Evolutionary conservation across 1,140 invertebrate species (phyloP), one percentile per base, ranked within the genome.

Genomic region (Leptinotarsa defecta): DNA sequence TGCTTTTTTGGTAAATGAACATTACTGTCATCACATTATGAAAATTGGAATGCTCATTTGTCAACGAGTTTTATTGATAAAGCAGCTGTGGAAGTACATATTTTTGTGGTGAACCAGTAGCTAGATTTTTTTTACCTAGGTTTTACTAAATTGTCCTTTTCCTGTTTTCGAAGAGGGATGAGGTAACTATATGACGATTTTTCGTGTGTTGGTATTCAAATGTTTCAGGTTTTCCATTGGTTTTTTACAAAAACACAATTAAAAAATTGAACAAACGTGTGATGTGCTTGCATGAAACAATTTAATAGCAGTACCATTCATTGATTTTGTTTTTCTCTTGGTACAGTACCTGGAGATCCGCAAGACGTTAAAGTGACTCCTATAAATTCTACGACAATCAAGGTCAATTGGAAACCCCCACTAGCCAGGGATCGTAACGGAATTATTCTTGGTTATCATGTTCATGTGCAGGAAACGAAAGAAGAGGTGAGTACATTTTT

Each of bases 401-500:
- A 92, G 82, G 96, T 98, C 11, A 90, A 92, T 67, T 99, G 97
- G 97, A 93, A 94, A 83, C 93, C 95, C 1, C 97, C 97, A 0
- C 89, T 90, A 70, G 91, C 94, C 76, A 95, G 95, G 82, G 95
- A 98, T 79, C 92, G 94, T 75, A 97, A 98, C 86, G 97, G 97
- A n/a, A 93, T 98, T 69, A 98, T 99, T 79, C 90, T 96, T 48
- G 97, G 96, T 3, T 99, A 98, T 86, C 96, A 98, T 83, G 94
- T 99, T 69, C 95, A 98, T 84, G 93, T 97, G 3, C 95, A 97
- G 86, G 97, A 98, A 90, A 90, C 95, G 13, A 91, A 93, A 82
- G 92, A 95, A 83, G 92, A 95, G 89, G 94, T 95, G 83, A 43
- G 63, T 75, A n/a, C 13, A 22, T 52, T 57, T 19, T 65, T 67